A percentile compares a stretch with the other conserved stretches of the same genome.
Evolutionary conservation across 2,113 vertebrate species (phyloP).

Genomic region (Otocyon megalotis): DNA sequence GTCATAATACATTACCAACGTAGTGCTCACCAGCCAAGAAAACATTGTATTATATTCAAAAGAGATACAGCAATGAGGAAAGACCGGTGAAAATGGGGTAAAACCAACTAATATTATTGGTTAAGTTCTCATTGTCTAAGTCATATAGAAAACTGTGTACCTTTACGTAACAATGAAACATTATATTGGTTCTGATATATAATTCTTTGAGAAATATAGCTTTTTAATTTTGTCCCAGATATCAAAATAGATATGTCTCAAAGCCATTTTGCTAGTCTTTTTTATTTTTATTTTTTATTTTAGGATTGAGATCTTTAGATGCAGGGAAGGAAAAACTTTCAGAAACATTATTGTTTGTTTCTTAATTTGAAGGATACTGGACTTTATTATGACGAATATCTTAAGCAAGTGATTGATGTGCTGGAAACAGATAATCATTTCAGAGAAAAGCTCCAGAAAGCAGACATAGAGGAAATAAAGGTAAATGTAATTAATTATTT

Average conservation of each 20-base stretch:
- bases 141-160: background rate
- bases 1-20: background rate
- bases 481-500: conserved; percentile 84
- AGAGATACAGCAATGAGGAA: background rate
- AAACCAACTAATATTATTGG: background rate
- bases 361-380: conserved; percentile 94
- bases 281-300: conserved; percentile 49
- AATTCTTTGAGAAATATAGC: background rate
- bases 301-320: conserved; percentile 52
- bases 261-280: conserved; percentile 41
- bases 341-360: conserved; percentile 66
- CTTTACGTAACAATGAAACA: background rate
- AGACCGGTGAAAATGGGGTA: background rate
- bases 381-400: conserved; percentile 98
- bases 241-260: background rate
- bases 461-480: conserved; percentile 99
- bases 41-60: background rate
- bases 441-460: conserved; percentile 98
- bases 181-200: background rate
- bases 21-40: background rate
- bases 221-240: conserved; percentile 24
- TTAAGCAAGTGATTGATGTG: conserved; percentile 98
- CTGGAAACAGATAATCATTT: conserved; percentile 98
- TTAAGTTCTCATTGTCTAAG: conserved; percentile 48
- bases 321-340: conserved; percentile 23